These are phyloP conservation scores for Chrysotoxum bicinctum DNA, from an alignment of 2,888 invertebrate species.

Conservation along the genomic window DNA sequence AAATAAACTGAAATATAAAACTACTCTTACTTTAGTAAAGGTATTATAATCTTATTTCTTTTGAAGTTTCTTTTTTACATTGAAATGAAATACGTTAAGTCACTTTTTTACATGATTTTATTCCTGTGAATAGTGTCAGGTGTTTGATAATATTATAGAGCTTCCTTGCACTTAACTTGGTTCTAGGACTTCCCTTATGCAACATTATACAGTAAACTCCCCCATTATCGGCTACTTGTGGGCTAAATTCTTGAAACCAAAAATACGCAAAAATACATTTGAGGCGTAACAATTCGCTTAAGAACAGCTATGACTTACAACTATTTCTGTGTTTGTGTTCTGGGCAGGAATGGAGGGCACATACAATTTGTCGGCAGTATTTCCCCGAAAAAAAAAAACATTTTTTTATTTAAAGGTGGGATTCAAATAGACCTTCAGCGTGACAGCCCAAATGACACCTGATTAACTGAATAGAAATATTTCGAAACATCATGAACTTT, in stretches of 20 bases:
- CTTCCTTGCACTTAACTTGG: neutral
- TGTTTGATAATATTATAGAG: constrained; percentile 8
- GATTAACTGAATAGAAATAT: neutral
- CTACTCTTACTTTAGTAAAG: neutral
- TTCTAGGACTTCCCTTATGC: neutral
- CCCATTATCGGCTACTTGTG: neutral
- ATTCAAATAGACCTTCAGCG: too few species aligned
- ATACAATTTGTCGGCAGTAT: too few species aligned
- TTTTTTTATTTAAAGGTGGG: too few species aligned
- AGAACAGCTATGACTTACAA: too few species aligned
- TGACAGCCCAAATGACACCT: neutral
- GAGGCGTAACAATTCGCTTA: too few species aligned
- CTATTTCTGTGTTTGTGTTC: too few species aligned
- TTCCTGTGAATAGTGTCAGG: neutral
- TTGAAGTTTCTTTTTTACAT: neutral
- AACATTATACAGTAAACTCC: neutral
- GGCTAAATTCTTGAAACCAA: neutral
- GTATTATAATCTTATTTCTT: neutral
- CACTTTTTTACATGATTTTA: constrained; percentile 3
- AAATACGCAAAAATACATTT: too few species aligned
- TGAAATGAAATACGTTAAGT: neutral
- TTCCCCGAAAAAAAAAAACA: too few species aligned
- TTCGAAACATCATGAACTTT: neutral
- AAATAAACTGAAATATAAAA: neutral
- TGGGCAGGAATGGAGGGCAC: too few species aligned